These are phyloP conservation scores for Pica pica DNA, from an alignment of 2,113 vertebrate genomes.

Conservation along the genomic window DNA sequence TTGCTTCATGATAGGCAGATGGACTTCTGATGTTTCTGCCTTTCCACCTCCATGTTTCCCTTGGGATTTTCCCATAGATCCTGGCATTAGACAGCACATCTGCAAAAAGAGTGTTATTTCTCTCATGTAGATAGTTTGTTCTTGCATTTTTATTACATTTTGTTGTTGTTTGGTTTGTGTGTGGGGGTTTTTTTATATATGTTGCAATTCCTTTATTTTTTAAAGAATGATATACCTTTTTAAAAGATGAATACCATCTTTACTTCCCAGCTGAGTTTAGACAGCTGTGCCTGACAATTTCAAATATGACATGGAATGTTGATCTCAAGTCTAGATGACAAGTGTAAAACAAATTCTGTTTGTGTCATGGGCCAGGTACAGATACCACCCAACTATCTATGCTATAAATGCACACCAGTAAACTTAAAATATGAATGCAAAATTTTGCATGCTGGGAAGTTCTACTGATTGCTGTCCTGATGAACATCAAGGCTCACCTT, in stretches of 20 bases:
- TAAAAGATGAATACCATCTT: not conserved
- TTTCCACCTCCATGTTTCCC: not conserved
- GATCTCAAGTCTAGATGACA: not conserved
- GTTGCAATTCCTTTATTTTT: not conserved
- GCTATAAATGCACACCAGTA: not conserved
- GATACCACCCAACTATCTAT: not conserved
- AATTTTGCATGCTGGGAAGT: not conserved
- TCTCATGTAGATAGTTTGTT: not conserved
- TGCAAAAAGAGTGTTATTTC: not conserved
- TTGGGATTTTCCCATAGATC: not conserved
- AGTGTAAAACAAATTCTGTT: not conserved
- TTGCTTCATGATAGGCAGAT: not conserved
- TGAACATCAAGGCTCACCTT: fast-evolving
- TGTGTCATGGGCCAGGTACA: not conserved
- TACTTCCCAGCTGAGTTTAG: not conserved
- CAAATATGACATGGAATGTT: not conserved
- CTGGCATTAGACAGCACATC: not conserved
- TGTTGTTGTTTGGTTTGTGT: not conserved
- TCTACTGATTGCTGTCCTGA: not conserved
- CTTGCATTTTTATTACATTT: not conserved
- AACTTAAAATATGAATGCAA: not conserved
- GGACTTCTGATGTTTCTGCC: not conserved
- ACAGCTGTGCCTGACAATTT: not conserved
- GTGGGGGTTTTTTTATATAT: fast-evolving
- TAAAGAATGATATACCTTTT: not conserved